These are phyloP conservation scores for Chloroclystis v-ata DNA, from an alignment of 2,888 invertebrate species.

Conservation along the genomic window DNA sequence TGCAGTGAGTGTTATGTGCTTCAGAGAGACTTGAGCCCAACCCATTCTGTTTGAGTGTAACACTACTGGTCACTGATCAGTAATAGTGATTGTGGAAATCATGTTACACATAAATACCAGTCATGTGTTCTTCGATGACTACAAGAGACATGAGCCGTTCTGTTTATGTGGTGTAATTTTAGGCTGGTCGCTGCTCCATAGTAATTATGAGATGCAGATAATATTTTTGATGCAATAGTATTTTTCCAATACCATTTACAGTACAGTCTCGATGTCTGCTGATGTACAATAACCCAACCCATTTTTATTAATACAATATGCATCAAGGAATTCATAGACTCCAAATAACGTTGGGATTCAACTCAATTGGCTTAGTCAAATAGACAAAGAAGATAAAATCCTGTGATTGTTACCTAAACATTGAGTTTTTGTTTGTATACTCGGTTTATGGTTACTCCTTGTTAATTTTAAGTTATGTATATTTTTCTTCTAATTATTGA, in stretches of 20 bases:
- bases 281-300: too few species aligned
- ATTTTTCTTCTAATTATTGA: conserved; percentile 14
- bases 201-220: conserved; percentile 9
- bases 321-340: conserved; percentile 1
- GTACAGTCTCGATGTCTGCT: too few species aligned
- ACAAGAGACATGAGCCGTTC: neutral
- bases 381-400: conserved; percentile 28
- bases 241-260: conserved; percentile 1
- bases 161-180: neutral
- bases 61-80: too few species aligned
- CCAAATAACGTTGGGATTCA: conserved; percentile 7
- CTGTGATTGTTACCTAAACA: conserved; percentile 32
- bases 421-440: conserved; percentile 31
- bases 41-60: too few species aligned
- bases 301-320: too few species aligned
- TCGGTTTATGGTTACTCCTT: conserved; percentile 22
- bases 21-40: too few species aligned
- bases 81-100: neutral
- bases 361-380: conserved; percentile 29
- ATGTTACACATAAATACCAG: neutral
- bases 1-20: too few species aligned
- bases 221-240: conserved; percentile 9
- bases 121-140: neutral
- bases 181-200: neutral
- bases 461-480: conserved; percentile 15